These are phyloP conservation scores for Ptychobarbus kaznakovi DNA, from an alignment of 2,797 vertebrate genomes.

Conservation along the genomic window DNA sequence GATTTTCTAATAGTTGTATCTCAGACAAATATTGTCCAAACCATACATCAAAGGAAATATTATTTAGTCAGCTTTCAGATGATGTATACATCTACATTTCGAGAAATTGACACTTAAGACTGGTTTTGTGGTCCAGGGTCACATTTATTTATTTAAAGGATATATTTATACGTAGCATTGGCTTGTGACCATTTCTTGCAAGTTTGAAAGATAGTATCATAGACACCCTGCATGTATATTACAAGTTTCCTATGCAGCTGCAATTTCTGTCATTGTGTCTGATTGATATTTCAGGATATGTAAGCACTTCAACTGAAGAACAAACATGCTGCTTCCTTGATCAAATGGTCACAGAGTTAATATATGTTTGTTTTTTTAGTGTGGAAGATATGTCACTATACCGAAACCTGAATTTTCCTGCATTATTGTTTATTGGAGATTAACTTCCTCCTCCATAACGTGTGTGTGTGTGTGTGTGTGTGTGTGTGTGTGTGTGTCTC, in stretches of 20 bases:
- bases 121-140: too few relatives aligned
- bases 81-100: too few relatives aligned
- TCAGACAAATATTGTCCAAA: too few relatives aligned
- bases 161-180: not conserved
- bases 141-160: not conserved
- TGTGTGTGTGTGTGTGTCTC: too few relatives aligned
- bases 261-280: not conserved
- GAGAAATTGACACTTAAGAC: too few relatives aligned
- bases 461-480: too few relatives aligned
- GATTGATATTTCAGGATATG: not conserved
- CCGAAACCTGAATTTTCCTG: not conserved
- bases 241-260: not conserved
- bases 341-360: not conserved
- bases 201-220: not conserved
- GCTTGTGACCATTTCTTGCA: not conserved
- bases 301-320: not conserved
- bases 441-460: not conserved
- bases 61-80: too few relatives aligned
- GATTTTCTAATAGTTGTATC: too few relatives aligned
- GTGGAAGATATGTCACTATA: not conserved
- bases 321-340: not conserved
- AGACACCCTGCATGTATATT: not conserved
- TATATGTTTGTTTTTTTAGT: not conserved
- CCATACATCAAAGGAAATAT: too few relatives aligned
- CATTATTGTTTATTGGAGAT: constrained; percentile 2